Conservation (phyloP, 1,140 invertebrate genomes). For the Papilio helenus region DNA sequence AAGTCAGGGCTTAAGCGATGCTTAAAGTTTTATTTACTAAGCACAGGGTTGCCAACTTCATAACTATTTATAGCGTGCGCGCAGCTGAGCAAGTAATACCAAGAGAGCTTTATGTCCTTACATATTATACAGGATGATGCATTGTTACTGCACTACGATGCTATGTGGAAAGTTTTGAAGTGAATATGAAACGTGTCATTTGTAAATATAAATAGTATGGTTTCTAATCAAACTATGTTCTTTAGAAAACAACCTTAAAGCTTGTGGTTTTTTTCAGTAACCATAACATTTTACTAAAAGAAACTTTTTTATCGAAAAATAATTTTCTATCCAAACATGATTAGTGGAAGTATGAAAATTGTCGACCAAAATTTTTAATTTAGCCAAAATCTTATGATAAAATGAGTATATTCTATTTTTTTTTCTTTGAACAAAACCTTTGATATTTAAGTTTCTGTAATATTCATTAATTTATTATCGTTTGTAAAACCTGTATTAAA, state of each 20-base stretch:
- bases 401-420: too few species aligned
- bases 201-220: not conserved
- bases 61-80: conserved; percentile 5
- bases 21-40: conserved; percentile 25
- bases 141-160: conserved; percentile 4
- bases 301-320: too few species aligned
- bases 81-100: conserved; percentile 25
- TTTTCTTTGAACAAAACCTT: too few species aligned
- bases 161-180: conserved; percentile 5
- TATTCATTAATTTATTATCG: not conserved
- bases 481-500: not conserved
- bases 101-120: conserved; percentile 25
- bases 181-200: not conserved
- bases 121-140: conserved; percentile 22
- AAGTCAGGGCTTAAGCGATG: conserved; percentile 25
- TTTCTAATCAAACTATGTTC: not conserved
- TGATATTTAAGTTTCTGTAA: not conserved
- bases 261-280: not conserved
- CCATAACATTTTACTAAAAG: not conserved
- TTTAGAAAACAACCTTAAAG: not conserved
- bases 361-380: too few species aligned
- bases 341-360: too few species aligned
- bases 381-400: too few species aligned
- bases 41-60: conserved; percentile 10
- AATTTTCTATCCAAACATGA: too few species aligned